Conservation (phyloP, 2,797 vertebrate species). For the Darevskia mixta region DNA sequence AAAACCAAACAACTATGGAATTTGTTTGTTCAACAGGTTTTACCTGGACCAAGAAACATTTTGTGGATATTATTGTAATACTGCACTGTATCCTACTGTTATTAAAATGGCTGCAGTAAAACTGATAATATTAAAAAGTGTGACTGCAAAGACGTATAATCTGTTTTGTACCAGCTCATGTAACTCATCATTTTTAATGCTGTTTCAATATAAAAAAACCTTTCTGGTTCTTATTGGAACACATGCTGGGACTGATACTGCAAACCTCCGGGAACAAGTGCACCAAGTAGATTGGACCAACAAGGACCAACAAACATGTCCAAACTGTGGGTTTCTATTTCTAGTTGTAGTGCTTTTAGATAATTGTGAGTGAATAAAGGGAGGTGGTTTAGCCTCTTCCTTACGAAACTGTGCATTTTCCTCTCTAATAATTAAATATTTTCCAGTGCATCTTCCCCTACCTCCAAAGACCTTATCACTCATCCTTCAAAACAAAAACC, state of each 20-base stretch:
- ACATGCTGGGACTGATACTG: conserved; percentile 33
- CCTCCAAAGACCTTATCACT: conserved; percentile 72
- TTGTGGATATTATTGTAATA: conserved; percentile 47
- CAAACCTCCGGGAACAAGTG: conserved; percentile 48
- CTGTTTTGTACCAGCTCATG: conserved; percentile 60
- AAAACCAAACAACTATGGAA: conserved; percentile 67
- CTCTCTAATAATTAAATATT: conserved; percentile 75
- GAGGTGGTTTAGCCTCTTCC: conserved; percentile 66
- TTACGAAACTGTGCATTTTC: conserved; percentile 69
- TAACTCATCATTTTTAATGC: conserved; percentile 45
- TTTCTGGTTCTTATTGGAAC: conserved; percentile 35
- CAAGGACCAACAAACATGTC: conserved; percentile 53
- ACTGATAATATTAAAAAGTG: conserved; percentile 18
- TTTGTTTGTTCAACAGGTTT: conserved; percentile 60
- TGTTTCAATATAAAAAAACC: conserved; percentile 36
- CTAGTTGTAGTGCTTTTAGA: conserved; percentile 46
- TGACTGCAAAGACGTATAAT: conserved; percentile 18
- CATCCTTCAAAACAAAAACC: conserved; percentile 79
- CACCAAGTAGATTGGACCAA: conserved; percentile 23
- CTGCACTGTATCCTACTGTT: conserved; percentile 50
- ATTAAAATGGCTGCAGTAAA: conserved; percentile 51
- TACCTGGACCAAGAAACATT: conserved; percentile 41
- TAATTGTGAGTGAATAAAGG: conserved; percentile 57
- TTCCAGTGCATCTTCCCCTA: conserved; percentile 82
- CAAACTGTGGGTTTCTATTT: conserved; percentile 44